Percentiles rank a stretch among this genome's conserved stretches.
phyloP scores from a whole-genome alignment of 1,140 invertebrate species.

The Drosophila ogumai region DNA sequence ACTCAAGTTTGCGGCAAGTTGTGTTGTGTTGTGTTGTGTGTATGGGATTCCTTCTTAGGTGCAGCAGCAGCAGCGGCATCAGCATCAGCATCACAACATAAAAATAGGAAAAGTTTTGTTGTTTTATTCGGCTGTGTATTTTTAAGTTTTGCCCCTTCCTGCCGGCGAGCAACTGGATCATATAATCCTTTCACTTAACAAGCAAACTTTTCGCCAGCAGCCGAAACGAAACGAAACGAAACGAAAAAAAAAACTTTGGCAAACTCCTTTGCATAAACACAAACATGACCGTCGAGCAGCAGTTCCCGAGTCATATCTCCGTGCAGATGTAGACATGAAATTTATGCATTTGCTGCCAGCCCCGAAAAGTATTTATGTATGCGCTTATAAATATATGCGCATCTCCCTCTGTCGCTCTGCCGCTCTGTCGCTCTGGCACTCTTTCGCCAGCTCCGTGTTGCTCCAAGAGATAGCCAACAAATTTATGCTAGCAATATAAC shows the following conservation, averaged over 20 bases:
- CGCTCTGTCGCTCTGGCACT: constrained; percentile 33
- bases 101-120: constrained; percentile 76
- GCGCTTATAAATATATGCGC: constrained; percentile 81
- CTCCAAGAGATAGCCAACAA: constrained; percentile 71
- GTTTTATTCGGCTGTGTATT: constrained; percentile 68
- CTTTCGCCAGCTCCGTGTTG: constrained; percentile 16
- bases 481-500: constrained; percentile 82
- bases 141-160: constrained; percentile 53
- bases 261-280: constrained; percentile 81
- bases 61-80: constrained; percentile 43
- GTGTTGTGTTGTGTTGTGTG: constrained; percentile 32
- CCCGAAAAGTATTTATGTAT: constrained; percentile 81
- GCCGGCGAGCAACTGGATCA: constrained; percentile 58
- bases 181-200: constrained; percentile 84
- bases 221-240: constrained; percentile 54
- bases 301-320: constrained; percentile 57
- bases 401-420: constrained; percentile 28
- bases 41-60: constrained; percentile 57
- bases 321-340: constrained; percentile 62
- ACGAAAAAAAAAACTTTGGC: constrained; percentile 53
- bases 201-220: constrained; percentile 79
- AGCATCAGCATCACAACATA: constrained; percentile 72
- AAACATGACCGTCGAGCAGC: constrained; percentile 59
- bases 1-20: constrained; percentile 69
- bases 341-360: constrained; percentile 78